Conservation (phyloP, 2,888 invertebrate species). For the Drosophila atripex region DNA sequence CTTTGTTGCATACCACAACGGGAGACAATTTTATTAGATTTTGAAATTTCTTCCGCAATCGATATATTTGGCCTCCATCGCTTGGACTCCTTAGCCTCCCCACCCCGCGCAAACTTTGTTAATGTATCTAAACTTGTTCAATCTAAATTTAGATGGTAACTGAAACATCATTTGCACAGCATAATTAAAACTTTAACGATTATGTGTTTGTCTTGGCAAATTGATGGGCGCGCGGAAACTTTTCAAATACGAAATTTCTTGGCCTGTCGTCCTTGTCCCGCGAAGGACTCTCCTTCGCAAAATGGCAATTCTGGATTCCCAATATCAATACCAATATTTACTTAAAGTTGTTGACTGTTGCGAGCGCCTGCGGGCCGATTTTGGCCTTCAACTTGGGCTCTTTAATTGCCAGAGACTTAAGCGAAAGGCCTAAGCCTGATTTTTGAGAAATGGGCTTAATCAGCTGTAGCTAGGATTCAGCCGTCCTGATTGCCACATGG, state of each 20-base stretch:
- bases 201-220: slow-evolving; percentile 50
- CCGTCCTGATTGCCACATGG: slow-evolving; percentile 15
- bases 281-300: background rate
- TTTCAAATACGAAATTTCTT: slow-evolving; percentile 45
- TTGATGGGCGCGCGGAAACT: slow-evolving; percentile 48
- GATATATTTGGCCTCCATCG: slow-evolving; percentile 1
- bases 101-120: slow-evolving; percentile 14
- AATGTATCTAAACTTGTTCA: slow-evolving; percentile 15
- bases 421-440: slow-evolving; percentile 12
- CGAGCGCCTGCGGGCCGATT: slow-evolving; percentile 21
- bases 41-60: slow-evolving; percentile 10
- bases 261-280: background rate
- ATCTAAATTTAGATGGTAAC: slow-evolving; percentile 43
- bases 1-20: background rate
- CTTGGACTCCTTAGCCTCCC: no score
- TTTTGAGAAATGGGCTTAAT: slow-evolving; percentile 64
- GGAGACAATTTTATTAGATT: slow-evolving; percentile 18
- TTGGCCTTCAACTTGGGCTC: slow-evolving; percentile 13
- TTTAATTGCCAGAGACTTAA: slow-evolving; percentile 38
- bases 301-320: slow-evolving; percentile 35
- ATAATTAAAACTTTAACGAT: slow-evolving; percentile 67
- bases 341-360: slow-evolving; percentile 25
- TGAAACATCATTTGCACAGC: slow-evolving; percentile 37
- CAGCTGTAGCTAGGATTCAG: slow-evolving; percentile 58
- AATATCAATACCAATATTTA: slow-evolving; percentile 53